Percentiles rank a stretch among this genome's conserved stretches.
These are phyloP conservation scores for Pseudococcus longispinus DNA, from an alignment of 2,888 invertebrate genomes.

Conservation along the genomic window DNA sequence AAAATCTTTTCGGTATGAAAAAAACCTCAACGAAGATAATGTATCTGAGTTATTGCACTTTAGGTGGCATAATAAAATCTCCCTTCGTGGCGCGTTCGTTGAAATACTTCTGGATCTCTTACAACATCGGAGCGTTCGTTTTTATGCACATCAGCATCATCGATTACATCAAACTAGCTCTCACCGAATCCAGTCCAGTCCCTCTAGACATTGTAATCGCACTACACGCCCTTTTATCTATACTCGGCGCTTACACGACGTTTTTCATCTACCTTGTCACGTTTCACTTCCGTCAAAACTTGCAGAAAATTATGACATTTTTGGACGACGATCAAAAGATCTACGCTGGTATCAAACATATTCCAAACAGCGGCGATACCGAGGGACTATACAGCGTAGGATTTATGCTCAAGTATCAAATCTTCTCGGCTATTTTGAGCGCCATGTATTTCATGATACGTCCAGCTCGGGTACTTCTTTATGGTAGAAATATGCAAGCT, in stretches of 20 bases:
- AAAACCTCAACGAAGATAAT: background rate
- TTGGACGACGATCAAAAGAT: background rate
- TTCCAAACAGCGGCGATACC: background rate
- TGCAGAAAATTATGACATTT: slow-evolving; percentile 1
- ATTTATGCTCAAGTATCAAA: background rate
- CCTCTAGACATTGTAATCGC: background rate
- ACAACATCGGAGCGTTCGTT: background rate
- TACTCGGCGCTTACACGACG: background rate
- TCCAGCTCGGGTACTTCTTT: background rate
- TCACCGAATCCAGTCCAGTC: background rate
- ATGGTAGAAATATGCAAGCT: background rate
- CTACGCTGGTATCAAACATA: background rate
- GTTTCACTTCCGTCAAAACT: background rate
- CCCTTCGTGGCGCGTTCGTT: background rate
- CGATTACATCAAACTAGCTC: background rate
- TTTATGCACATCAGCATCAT: background rate
- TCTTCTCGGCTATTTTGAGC: background rate
- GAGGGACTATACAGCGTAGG: background rate
- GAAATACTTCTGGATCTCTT: background rate
- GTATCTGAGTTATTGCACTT: background rate
- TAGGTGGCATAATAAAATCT: background rate
- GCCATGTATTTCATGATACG: background rate
- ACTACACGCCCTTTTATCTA: background rate
- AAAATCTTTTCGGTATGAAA: background rate
- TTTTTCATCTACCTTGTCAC: background rate